These are phyloP conservation scores for Columba livia DNA, from an alignment of 2,113 vertebrate species.

Conservation along the genomic window DNA sequence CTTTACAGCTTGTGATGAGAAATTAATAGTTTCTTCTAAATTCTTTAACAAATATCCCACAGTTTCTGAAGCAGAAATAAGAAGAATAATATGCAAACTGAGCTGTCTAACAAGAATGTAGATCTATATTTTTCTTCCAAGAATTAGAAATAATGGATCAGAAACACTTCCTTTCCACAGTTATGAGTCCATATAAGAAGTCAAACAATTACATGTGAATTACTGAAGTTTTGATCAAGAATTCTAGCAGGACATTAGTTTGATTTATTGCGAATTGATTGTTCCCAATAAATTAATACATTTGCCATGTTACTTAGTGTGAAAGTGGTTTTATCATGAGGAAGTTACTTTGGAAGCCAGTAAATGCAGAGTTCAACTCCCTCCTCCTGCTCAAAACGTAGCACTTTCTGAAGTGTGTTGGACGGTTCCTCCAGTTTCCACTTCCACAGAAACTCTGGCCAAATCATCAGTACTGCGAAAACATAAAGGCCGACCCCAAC, in stretches of 20 bases:
- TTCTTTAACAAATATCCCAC: not conserved
- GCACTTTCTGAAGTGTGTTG: not conserved
- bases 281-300: not conserved
- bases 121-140: not conserved
- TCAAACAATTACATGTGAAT: not conserved
- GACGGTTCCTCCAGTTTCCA: not conserved
- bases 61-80: not conserved
- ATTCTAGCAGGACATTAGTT: not conserved
- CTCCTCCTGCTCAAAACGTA: not conserved
- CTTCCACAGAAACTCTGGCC: conserved; percentile 1
- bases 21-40: not conserved
- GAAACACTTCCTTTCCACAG: not conserved
- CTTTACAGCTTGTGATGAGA: not conserved
- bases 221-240: not conserved
- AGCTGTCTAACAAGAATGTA: not conserved
- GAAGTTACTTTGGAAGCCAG: not conserved
- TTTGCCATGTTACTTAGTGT: not conserved
- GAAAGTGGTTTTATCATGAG: not conserved
- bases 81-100: not conserved
- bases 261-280: not conserved
- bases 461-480: not conserved
- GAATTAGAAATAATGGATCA: not conserved
- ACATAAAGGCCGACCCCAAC: not conserved
- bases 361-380: not conserved
- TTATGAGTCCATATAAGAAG: not conserved